phyloP scores from a whole-genome alignment of 1,140 invertebrate genomes.

The Drosophila mauritiana region DNA sequence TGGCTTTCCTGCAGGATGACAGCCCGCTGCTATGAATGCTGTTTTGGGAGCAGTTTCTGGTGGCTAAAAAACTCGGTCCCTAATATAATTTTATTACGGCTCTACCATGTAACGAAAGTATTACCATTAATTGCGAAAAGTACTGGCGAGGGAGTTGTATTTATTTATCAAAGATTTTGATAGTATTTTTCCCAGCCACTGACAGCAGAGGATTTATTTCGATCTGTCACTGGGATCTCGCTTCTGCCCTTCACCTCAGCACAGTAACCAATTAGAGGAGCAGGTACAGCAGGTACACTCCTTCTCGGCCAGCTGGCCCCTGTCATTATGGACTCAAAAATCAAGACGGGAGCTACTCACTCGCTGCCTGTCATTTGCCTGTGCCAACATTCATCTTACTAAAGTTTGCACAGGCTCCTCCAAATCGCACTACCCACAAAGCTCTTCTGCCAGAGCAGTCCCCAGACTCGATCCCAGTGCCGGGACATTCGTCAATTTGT shows the following conservation, averaged over 20 bases:
- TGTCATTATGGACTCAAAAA: conserved; percentile 79
- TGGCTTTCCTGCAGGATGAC: background rate
- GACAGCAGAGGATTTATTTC: too few relatives aligned
- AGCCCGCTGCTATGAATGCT: conserved; percentile 16
- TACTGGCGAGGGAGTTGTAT: too few relatives aligned
- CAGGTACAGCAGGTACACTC: background rate
- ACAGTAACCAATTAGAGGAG: conserved; percentile 55
- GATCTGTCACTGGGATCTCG: too few relatives aligned
- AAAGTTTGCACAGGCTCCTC: conserved; percentile 56
- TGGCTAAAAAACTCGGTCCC: too few relatives aligned
- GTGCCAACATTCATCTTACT: conserved; percentile 73
- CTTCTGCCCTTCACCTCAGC: background rate
- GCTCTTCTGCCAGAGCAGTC: background rate
- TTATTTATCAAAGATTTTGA: too few relatives aligned
- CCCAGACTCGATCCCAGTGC: conserved; percentile 17
- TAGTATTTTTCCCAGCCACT: too few relatives aligned
- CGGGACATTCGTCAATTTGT: conserved; percentile 70
- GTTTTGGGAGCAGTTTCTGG: background rate
- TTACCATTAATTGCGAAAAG: too few relatives aligned
- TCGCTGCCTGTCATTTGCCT: conserved; percentile 71
- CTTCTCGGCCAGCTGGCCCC: conserved; percentile 26
- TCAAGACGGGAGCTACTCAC: conserved; percentile 72
- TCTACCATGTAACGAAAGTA: too few relatives aligned
- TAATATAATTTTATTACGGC: too few relatives aligned
- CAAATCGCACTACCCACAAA: background rate